Conservation (phyloP, 2,797 vertebrate species). For the Aplochiton taeniatus region DNA sequence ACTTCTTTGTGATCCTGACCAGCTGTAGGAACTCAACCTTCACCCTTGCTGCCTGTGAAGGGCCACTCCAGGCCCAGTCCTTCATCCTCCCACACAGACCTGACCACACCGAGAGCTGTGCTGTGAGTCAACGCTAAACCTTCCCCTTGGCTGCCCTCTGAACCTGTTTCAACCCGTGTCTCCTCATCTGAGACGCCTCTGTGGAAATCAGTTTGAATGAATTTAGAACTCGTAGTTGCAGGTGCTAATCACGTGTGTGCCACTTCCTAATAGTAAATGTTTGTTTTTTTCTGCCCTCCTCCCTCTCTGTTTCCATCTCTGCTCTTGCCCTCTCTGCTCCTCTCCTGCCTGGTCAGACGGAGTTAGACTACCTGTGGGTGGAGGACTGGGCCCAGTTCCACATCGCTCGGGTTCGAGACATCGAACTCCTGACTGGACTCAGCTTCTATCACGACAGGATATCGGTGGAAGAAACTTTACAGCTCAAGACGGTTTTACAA, state of each 20-base stretch:
- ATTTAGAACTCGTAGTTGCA: too few species aligned
- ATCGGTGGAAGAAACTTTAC: constrained; percentile 82
- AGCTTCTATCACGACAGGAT: constrained; percentile 88
- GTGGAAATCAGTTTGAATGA: constrained; percentile 7
- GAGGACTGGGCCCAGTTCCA: constrained; percentile 84
- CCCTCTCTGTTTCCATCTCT: neutral
- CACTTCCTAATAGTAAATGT: too few species aligned
- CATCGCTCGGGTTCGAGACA: constrained; percentile 83
- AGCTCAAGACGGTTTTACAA: constrained; percentile 87
- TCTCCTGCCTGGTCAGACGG: constrained; percentile 64
- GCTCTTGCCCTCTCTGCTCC: neutral
- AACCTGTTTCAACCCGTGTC: constrained; percentile 6
- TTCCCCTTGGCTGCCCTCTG: neutral
- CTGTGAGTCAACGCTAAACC: constrained; percentile 78
- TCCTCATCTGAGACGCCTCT: neutral
- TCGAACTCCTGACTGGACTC: constrained; percentile 90
- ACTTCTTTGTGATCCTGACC: constrained; percentile 91
- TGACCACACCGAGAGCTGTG: constrained; percentile 86
- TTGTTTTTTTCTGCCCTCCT: neutral
- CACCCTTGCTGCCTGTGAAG: constrained; percentile 70
- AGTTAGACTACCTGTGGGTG: constrained; percentile 73
- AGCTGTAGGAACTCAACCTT: constrained; percentile 77
- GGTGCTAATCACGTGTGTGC: too few species aligned
- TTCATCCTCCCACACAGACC: constrained; percentile 89
- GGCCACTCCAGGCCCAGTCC: constrained; percentile 70